phyloP scores from a whole-genome alignment of 1,140 invertebrate genomes.

The Ceratosolen solmsi region DNA sequence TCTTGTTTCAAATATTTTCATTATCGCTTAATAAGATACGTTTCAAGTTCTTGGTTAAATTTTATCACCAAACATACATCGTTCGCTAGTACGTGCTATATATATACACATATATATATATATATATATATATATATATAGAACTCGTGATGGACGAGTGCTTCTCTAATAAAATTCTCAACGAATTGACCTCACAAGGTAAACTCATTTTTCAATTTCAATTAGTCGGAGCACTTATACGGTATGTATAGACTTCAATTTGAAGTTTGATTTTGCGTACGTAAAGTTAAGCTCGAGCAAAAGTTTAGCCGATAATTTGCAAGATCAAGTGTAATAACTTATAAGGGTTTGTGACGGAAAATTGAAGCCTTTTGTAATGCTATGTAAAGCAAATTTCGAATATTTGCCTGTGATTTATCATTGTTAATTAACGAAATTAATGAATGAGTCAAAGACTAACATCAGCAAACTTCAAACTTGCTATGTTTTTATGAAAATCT shows the following conservation, averaged over 20 bases:
- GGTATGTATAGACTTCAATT: background rate
- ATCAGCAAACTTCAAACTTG: too few relatives aligned
- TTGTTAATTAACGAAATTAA: too few relatives aligned
- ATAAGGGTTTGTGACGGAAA: background rate
- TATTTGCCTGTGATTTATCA: background rate
- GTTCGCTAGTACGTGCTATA: too few relatives aligned
- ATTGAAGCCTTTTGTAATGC: background rate
- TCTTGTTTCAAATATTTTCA: too few relatives aligned
- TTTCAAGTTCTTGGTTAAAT: too few relatives aligned
- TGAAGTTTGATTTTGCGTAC: background rate
- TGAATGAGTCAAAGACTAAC: too few relatives aligned
- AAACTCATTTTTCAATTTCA: background rate
- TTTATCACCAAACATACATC: too few relatives aligned
- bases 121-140: too few relatives aligned
- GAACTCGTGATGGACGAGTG: background rate
- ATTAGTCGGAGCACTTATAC: background rate
- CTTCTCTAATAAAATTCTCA: background rate
- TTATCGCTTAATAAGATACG: too few relatives aligned
- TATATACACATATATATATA: too few relatives aligned
- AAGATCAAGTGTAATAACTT: slow-evolving; percentile 2
- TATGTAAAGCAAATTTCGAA: background rate
- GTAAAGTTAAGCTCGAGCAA: background rate
- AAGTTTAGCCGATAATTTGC: slow-evolving; percentile 17
- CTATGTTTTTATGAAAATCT: too few relatives aligned
- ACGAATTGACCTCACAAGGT: background rate